Base-by-base conservation (phyloP, 1,140 invertebrate species). In the Bactericera cockerelli region DNA sequence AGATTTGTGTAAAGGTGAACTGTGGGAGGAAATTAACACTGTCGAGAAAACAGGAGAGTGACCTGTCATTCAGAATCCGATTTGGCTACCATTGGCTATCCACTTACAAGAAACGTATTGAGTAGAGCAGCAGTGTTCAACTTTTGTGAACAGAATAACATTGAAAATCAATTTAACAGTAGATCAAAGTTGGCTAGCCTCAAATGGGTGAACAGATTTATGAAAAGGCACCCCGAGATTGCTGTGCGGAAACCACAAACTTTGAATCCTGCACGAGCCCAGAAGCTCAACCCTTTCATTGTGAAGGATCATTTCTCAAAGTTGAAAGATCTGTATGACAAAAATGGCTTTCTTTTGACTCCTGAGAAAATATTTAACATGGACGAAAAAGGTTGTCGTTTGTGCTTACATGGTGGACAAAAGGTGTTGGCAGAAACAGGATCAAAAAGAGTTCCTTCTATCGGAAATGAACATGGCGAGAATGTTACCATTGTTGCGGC, bases 311-410 rank as follows among this genome's bases (percentile, higher is more conserved):
- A 69, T 61, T 69, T 71, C 56, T 26, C 62, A 25, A 70, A 67
- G 63, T 39, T 70, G 26, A 60, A 67, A 57, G 42, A 61, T 58
- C 14, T 70, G 0, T 63, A 68, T 53, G 61, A 65, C 13, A 58
- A 64, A 53, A 55, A 63, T 10, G 56, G 68, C 33, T 42, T 73
- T 25, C 53, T 24, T 19, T 42, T 68, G 56, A 61, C 61, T 53
- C 67, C 68, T 54, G 56, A 72, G 60, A 61, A 54, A 13, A 68
- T 73, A 24, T 72, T 64, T 59, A 73, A 73, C 59, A 65, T 73
- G 59, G 72, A 73, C 64, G 70, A 74, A 63, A 74, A 73, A 59
- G 70, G 68, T 1, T 70, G 70, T 61, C 63, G 65, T 1, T 55
- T 72, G 21, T 68, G 65, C 6, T 8, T 73, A 6, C 70, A 75